Percentiles rank a stretch among this genome's conserved stretches.
These are phyloP conservation scores for Catocala nupta DNA, from an alignment of 2,888 invertebrate genomes.

Conservation along the genomic window DNA sequence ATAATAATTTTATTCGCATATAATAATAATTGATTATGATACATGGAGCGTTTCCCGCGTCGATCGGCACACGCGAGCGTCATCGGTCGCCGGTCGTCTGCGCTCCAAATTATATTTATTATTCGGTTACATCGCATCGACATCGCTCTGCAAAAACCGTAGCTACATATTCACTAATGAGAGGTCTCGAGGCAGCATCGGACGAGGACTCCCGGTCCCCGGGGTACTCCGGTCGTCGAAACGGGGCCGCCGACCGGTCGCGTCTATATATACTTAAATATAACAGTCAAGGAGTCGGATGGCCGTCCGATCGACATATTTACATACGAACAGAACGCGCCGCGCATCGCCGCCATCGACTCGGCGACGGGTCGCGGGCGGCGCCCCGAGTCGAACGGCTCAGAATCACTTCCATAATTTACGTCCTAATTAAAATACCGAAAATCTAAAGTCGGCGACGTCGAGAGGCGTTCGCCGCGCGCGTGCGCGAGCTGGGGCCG, in stretches of 20 bases:
- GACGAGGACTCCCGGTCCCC: constrained; percentile 72
- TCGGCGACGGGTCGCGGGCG: constrained; percentile 43
- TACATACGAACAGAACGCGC: constrained; percentile 79
- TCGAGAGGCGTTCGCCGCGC: constrained; percentile 42
- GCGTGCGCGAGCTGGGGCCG: constrained; percentile 40
- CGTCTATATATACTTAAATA: constrained; percentile 80
- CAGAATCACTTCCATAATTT: constrained; percentile 85
- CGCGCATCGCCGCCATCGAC: constrained; percentile 59
- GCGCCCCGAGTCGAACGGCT: constrained; percentile 71
- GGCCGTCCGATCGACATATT: constrained; percentile 80
- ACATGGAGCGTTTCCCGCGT: constrained; percentile 79
- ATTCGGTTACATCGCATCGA: constrained; percentile 84
- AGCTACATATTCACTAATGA: constrained; percentile 86
- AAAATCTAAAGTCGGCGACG: constrained; percentile 70
- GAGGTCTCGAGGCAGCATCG: constrained; percentile 83
- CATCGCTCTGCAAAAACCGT: constrained; percentile 78
- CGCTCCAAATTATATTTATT: constrained; percentile 82
- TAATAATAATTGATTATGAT: constrained; percentile 87
- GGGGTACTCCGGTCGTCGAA: constrained; percentile 65
- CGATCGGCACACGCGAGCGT: constrained; percentile 65
- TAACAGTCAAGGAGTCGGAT: constrained; percentile 83
- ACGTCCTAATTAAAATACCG: constrained; percentile 84
- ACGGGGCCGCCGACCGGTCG: constrained; percentile 75
- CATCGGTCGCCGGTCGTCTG: constrained; percentile 64
- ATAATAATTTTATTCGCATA: constrained; percentile 87